Evolutionary conservation across 2,888 invertebrate genomes (phyloP).

Genomic region (Pycnomerus fuliginosus): DNA sequence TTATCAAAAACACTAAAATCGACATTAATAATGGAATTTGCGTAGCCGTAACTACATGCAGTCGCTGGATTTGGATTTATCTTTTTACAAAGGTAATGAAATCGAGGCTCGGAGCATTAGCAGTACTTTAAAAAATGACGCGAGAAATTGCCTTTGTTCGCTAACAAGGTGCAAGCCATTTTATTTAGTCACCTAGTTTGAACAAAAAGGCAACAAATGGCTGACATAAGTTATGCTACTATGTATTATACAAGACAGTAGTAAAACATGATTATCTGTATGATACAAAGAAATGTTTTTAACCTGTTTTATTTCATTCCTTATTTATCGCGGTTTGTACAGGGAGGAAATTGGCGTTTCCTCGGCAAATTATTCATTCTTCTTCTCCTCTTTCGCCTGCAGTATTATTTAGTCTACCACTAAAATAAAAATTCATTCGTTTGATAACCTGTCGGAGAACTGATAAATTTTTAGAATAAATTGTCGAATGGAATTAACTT

Average conservation of each 20-base stretch:
- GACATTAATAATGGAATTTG: too few relatives aligned
- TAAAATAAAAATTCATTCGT: conserved; percentile 13
- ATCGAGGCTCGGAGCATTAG: too few relatives aligned
- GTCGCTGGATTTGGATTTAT: too few relatives aligned
- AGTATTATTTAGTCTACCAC: conserved; percentile 13
- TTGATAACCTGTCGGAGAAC: too few relatives aligned
- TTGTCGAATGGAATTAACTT: too few relatives aligned
- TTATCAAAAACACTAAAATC: too few relatives aligned
- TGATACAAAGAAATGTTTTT: conserved; percentile 24
- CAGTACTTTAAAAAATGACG: too few relatives aligned
- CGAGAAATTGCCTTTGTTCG: too few relatives aligned
- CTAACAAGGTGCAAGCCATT: conserved; percentile 2
- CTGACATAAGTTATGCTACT: conserved; percentile 18
- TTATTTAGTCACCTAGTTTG: conserved; percentile 6
- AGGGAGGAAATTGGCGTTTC: conserved; percentile 23
- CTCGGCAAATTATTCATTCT: conserved; percentile 24
- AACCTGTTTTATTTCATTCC: conserved; percentile 23
- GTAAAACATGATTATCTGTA: conserved; percentile 25
- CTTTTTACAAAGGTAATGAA: too few relatives aligned
- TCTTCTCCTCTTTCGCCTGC: conserved; percentile 12
- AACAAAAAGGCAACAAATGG: conserved; percentile 17
- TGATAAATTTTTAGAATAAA: too few relatives aligned
- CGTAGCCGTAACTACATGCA: too few relatives aligned
- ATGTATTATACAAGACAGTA: conserved; percentile 17
- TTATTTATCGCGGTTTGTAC: conserved; percentile 21